Conservation (phyloP, 2,888 invertebrate genomes). For the Chrysodeixis includens region DNA sequence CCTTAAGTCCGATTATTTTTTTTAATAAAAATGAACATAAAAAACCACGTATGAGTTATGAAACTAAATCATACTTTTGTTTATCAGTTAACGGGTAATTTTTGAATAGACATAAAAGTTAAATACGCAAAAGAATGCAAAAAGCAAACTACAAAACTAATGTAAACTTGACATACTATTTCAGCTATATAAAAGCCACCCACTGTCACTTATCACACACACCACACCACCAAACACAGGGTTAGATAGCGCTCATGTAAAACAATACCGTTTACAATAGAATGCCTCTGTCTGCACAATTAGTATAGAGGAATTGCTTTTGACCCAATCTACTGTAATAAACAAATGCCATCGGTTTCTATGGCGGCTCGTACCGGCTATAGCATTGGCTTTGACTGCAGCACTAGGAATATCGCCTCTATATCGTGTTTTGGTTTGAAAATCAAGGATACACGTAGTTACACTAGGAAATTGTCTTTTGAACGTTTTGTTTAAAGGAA, state of each 20-base stretch:
- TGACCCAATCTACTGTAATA: constrained; percentile 69
- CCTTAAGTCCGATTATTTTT: too few species aligned
- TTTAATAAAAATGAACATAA: too few species aligned
- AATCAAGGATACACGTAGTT: neutral
- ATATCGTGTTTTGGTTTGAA: neutral
- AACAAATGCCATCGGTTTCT: constrained; percentile 55
- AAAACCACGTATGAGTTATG: too few species aligned
- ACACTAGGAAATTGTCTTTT: neutral
- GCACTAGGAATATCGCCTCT: constrained; percentile 21
- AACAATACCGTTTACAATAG: constrained; percentile 79
- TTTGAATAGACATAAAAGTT: too few species aligned
- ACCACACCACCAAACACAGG: constrained; percentile 50
- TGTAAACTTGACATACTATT: too few species aligned
- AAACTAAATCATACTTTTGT: too few species aligned
- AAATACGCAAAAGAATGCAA: too few species aligned
- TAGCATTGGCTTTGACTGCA: constrained; percentile 36
- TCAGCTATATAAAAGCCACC: too few species aligned
- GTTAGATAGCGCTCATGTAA: constrained; percentile 72
- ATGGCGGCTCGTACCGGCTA: constrained; percentile 19
- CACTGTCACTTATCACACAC: constrained; percentile 27
- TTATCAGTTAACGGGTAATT: too few species aligned
- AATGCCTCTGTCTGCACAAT: constrained; percentile 78
- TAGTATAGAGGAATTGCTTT: constrained; percentile 76
- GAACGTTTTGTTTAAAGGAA: neutral
- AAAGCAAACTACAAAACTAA: too few species aligned